Base-by-base conservation (phyloP, 1,140 invertebrate species). In the Papilio aristodemus region DNA sequence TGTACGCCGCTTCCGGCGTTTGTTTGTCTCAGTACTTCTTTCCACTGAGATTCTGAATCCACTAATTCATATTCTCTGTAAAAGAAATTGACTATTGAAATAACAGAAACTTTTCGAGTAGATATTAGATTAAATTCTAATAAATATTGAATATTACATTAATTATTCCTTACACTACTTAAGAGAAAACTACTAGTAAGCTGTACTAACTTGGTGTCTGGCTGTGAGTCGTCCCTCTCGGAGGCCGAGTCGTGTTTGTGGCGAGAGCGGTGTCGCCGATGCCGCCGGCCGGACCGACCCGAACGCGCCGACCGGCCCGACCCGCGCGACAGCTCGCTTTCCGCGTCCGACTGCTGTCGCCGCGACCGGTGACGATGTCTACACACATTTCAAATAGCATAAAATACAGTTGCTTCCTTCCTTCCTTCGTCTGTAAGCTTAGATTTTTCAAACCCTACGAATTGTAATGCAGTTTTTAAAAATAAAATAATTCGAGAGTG, bases 11-110 rank as follows among this genome's bases (percentile, higher is more conserved):
- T 83, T 32, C 86, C 85, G 27, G 76, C 79, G 19, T 66, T 66
- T 54, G 91, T 89, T 75, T 95, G 94, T 79, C 94, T 93, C 85
- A 97, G 95, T 37, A 96, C 95, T 87, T 97, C 96, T 73, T 94
- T 94, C 96, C 97, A 97, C 84, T 97, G 96, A 19, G 94, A 94
- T 71, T 96, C 96, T 0, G 96, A 97, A 87, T 97, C 96, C n/a
- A 97, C 94, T 62, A 97, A 89, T 89, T 97, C 95, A 74, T 92
- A 92, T 80, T 92, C 91, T 85, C 91, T 92, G 81, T 67, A 86
- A 86, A 46, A 68, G n/a, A 71, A 69, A 74, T 60, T 43, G 58
- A 59, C 69, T 73, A 72, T 70, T 74, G 68, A 71, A 38, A 41
- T 10, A 19, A 22, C 14, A 38, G 17, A 22, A 41, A 13, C 2